These are phyloP conservation scores for Tympanuchus pallidicinctus DNA, from an alignment of 2,113 vertebrate genomes.

Conservation along the genomic window DNA sequence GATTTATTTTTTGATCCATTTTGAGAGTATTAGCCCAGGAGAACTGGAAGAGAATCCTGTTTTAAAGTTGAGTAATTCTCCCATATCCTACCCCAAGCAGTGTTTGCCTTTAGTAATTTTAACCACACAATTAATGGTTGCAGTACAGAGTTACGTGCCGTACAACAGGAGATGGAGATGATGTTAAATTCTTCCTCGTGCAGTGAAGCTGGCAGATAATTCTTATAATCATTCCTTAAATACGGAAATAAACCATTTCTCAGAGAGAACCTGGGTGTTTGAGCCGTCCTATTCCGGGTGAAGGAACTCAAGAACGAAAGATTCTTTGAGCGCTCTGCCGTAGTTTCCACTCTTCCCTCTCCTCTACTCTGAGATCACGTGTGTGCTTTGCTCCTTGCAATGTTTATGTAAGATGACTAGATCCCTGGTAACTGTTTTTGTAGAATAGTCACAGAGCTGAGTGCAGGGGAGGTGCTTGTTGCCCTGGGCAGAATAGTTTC, in stretches of 20 bases:
- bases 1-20: background rate
- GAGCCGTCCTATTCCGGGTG: background rate
- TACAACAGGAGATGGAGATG: background rate
- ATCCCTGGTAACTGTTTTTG: slow-evolving; percentile 18
- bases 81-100: background rate
- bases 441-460: background rate
- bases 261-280: background rate
- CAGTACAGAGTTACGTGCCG: background rate
- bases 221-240: background rate
- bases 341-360: background rate
- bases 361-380: background rate
- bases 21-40: background rate
- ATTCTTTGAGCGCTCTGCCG: background rate
- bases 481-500: slow-evolving; percentile 42
- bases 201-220: background rate
- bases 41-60: background rate
- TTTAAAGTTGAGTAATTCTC: background rate
- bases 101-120: background rate
- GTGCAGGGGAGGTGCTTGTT: background rate
- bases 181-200: background rate
- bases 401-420: slow-evolving; percentile 47
- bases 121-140: background rate
- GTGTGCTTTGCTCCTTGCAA: background rate
- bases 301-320: background rate
- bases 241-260: background rate